Evolutionary conservation across 2,888 invertebrate species (phyloP), one percentile per base, ranked within the genome.

Genomic region (Lottia scabra): DNA sequence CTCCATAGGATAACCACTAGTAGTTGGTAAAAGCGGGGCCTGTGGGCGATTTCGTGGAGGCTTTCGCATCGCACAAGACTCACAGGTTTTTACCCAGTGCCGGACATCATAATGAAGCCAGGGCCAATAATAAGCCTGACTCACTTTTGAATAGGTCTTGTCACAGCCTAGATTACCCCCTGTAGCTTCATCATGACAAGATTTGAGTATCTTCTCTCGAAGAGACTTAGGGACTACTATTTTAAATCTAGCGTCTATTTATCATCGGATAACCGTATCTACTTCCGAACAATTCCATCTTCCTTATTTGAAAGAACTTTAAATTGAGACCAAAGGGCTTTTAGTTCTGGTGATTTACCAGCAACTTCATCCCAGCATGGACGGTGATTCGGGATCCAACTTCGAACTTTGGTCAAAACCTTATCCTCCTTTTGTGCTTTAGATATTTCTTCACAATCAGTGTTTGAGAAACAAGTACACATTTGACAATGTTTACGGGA

Each of bases 1-100:
- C 23, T 63, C 68, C 43, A 68, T 45, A 16, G 68, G 62, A 2
- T 56, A 56, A 56, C 56, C 56, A 56, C 56, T n/a, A 19, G 12
- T 12, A 56, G 56, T 23, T n/a, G 45, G 63, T 38, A n/a, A 23
- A 38, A 68, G 67, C 1, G 45, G 67, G 19, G 67, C 67, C 27
- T 46, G 43, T 23, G 62, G 48, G 8, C 56, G n/a, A 27, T 63
- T 56, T 43, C 43, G 48, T n/a, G 43, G 38, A 38, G 27, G 23
- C n/a, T 56, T 56, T 3, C 62, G 62, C 27, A 63, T 48, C n/a
- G 19, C 56, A 38, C 68, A 68, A 4, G 43, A 30, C 43, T 56
- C 27, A 23, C 68, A 68, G 1, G 68, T 56, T 8, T 56, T 56
- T 12, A 56, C 56, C 56, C 56, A 56, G 19, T 56, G 56, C n/a